Base-by-base conservation (phyloP, 1,140 invertebrate species). In the Macrocentrus cingulum region DNA sequence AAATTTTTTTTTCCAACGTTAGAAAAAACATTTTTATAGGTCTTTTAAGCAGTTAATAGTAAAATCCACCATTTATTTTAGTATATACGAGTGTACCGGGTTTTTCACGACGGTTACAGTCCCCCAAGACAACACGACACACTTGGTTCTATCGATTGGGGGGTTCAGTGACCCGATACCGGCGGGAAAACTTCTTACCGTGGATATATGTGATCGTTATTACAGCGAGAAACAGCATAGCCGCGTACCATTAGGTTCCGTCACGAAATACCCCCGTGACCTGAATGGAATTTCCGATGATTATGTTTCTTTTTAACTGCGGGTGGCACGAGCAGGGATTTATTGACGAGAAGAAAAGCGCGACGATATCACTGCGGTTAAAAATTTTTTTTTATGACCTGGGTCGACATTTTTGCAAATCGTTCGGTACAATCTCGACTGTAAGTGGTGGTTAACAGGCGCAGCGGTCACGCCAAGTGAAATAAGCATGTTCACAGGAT, bases 221-320 rank as follows among this genome's bases (percentile, higher is more conserved):
- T n/a, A n/a, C n/a, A 20, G 34, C 44, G 23, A 42, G 36, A 34
- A 50, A 16, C 18, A 45, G 18, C 2, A 39, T n/a, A 20, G 13
- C 7, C 13, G 50, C 48, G 56, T 58, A 58, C 56, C 56, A 58
- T 32, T 51, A 25, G 25, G 56, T 51, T 51, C 56, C 48, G 19
- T 29, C 56, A 50, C 56, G 46, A 41, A 58, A 44, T 29, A 51
- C 39, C 36, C 18, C 29, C 5, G n/a, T 51, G 48, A 58, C 56
- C 56, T 37, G 42, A 25, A 51, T 58, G 34, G 34, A 50, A 42
- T 57, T 50, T 37, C 1, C 11, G 15, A 50, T 41, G 46, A 49
- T 37, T 37, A 25, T 25, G 49, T 9, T 9, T 51, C 13, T 56
- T 56, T 25, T 34, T 32, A n/a, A n/a, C n/a, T n/a, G n/a, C n/a